phyloP scores from a whole-genome alignment of 2,797 vertebrate species.

The Echiichthys vipera region DNA sequence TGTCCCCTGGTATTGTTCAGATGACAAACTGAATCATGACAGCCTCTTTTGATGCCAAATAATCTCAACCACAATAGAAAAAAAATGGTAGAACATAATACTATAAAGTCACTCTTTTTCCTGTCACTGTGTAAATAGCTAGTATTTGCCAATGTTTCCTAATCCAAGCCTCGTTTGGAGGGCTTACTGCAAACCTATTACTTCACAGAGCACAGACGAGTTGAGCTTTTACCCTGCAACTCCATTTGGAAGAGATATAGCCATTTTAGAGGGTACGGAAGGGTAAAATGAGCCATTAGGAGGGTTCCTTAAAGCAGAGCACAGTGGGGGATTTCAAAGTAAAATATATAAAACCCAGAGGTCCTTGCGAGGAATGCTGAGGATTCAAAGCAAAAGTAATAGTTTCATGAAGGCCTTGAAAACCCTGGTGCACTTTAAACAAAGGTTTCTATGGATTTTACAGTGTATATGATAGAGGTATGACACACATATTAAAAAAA shows the following conservation, averaged over 20 bases:
- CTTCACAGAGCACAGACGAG: conserved; percentile 36
- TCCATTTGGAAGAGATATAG: conserved; percentile 44
- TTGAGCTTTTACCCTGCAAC: conserved; percentile 19
- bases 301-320: conserved; percentile 27
- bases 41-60: background rate
- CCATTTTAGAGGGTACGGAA: conserved; percentile 24
- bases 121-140: conserved; percentile 15
- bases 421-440: background rate
- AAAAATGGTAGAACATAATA: background rate
- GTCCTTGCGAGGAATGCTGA: conserved; percentile 18
- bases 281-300: conserved; percentile 45
- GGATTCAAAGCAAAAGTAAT: background rate
- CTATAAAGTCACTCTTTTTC: background rate
- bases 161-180: conserved; percentile 38
- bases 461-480: background rate
- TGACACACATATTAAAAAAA: background rate
- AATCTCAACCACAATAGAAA: conserved; percentile 13
- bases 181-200: conserved; percentile 55
- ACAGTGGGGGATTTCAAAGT: conserved; percentile 47
- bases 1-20: background rate
- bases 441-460: background rate
- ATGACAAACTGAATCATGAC: conserved; percentile 12
- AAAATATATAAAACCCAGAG: conserved; percentile 29
- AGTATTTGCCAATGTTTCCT: conserved; percentile 4
- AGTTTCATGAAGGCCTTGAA: background rate